phyloP scores from a whole-genome alignment of 2,888 invertebrate genomes.

The Apodemia duryi region DNA sequence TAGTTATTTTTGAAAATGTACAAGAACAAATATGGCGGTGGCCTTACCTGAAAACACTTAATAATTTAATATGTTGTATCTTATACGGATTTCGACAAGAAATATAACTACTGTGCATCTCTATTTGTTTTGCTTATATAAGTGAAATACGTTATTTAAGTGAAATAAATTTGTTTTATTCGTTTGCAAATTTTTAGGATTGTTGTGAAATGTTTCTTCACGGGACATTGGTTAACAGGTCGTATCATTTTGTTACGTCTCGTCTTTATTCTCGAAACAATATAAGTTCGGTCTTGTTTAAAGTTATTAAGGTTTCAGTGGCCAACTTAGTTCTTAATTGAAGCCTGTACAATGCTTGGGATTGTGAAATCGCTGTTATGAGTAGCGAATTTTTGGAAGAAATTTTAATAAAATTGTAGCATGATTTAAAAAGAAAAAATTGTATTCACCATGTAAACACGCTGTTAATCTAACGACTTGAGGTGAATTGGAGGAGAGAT shows the following conservation, averaged over 20 bases:
- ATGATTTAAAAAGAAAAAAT: not conserved
- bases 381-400: not conserved
- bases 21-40: no score
- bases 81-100: no score
- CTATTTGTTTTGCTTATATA: no score
- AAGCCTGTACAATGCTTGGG: not conserved
- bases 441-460: not conserved
- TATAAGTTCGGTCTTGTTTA: not conserved
- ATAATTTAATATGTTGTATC: no score
- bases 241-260: conserved; percentile 2
- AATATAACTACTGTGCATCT: no score
- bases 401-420: no score
- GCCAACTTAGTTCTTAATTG: conserved; percentile 7
- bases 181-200: not conserved
- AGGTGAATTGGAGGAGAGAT: not conserved
- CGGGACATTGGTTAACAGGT: not conserved
- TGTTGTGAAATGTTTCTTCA: not conserved
- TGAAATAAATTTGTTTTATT: no score
- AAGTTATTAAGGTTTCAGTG: conserved; percentile 4
- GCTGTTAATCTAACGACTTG: not conserved
- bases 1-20: no score
- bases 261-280: not conserved
- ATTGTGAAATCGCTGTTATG: not conserved
- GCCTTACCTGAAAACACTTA: no score
- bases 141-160: no score